phyloP scores from a whole-genome alignment of 2,888 invertebrate genomes.

The Rhynchonema sp. region DNA sequence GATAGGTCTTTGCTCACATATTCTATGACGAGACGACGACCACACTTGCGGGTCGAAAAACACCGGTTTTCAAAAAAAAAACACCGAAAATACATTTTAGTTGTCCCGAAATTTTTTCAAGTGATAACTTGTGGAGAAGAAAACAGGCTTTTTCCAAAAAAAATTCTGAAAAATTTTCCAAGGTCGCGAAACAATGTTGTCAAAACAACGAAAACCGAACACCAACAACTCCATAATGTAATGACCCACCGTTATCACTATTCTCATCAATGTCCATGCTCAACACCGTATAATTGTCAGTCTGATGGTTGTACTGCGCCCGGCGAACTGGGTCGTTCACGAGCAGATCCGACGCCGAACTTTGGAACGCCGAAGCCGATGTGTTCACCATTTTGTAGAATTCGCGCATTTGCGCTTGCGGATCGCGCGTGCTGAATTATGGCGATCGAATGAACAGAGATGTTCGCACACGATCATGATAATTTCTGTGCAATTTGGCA shows the following conservation, averaged over 20 bases:
- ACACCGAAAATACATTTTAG: too few relatives aligned
- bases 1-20: too few relatives aligned
- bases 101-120: too few relatives aligned
- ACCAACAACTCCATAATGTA: not conserved
- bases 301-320: not conserved
- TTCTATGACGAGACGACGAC: too few relatives aligned
- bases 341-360: too few relatives aligned
- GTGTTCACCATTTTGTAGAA: not conserved
- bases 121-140: not conserved
- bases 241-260: not conserved
- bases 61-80: too few relatives aligned
- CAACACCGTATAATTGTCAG: not conserved
- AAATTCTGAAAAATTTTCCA: too few relatives aligned
- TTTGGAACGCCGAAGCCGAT: not conserved
- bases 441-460: not conserved
- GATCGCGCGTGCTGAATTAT: not conserved
- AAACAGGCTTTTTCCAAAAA: too few relatives aligned
- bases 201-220: not conserved
- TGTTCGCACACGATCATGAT: too few relatives aligned
- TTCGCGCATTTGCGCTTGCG: not conserved
- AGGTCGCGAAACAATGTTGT: not conserved
- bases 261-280: not conserved
- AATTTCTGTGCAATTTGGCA: not conserved
- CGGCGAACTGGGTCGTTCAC: not conserved
- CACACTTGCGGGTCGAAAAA: too few relatives aligned